A percentile compares a stretch with the other conserved stretches of the same genome.
phyloP scores from a whole-genome alignment of 2,888 invertebrate species.

The Tinea trinotella region DNA sequence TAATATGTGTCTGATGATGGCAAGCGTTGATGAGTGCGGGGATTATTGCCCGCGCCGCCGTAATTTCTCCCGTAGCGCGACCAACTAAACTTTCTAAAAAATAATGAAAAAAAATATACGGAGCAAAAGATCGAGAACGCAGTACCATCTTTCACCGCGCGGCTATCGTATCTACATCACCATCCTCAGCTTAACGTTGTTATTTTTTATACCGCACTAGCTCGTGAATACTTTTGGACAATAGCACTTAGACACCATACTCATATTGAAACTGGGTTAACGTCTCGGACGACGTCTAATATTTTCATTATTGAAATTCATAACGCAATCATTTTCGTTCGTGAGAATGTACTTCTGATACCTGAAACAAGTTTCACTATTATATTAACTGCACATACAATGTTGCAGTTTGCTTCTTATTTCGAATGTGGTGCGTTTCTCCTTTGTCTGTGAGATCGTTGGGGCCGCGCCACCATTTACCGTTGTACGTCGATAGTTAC shows the following conservation, averaged over 20 bases:
- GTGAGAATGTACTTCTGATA: conserved; percentile 1
- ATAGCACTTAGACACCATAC: conserved; percentile 21
- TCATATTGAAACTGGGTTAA: conserved; percentile 19
- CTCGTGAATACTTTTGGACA: conserved; percentile 29
- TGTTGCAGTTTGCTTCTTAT: conserved; percentile 4
- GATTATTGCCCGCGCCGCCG: conserved; percentile 46
- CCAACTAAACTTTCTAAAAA: conserved; percentile 70
- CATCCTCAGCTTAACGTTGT: conserved; percentile 25
- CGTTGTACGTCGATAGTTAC: conserved; percentile 11
- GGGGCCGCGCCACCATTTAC: not conserved
- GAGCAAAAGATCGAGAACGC: conserved; percentile 63
- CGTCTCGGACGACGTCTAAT: conserved; percentile 10
- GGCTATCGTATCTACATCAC: conserved; percentile 41
- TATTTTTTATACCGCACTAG: conserved; percentile 28
- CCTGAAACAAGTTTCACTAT: conserved; percentile 6
- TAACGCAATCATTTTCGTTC: conserved; percentile 9
- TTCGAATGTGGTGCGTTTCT: conserved; percentile 2
- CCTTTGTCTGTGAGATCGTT: not conserved
- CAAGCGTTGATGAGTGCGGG: conserved; percentile 46
- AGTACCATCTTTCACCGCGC: conserved; percentile 66
- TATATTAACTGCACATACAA: too few relatives aligned
- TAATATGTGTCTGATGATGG: conserved; percentile 40
- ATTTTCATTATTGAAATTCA: conserved; percentile 15
- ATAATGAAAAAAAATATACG: conserved; percentile 48
- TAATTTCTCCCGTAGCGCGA: conserved; percentile 65